These are phyloP conservation scores for Penaeus vannamei DNA, from an alignment of 1,140 invertebrate genomes.

Conservation along the genomic window DNA sequence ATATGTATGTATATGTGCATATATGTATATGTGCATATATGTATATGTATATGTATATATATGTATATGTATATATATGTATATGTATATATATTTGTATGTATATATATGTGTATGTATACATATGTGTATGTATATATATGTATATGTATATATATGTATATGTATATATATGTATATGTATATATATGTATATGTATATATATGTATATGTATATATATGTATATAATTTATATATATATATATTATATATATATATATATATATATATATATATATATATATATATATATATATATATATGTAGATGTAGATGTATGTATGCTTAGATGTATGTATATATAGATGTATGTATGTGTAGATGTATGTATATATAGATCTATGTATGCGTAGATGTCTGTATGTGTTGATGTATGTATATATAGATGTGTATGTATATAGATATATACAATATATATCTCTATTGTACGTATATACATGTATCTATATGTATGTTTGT, in stretches of 20 bases:
- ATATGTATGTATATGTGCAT: not conserved
- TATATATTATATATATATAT: constrained; percentile 3
- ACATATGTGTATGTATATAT: not conserved
- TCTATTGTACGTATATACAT: constrained; percentile 16
- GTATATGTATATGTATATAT: too few species aligned
- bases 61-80: too few species aligned
- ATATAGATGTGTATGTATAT: constrained; percentile 5
- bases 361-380: not conserved
- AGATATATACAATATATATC: too few species aligned
- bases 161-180: not conserved
- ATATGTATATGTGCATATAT: not conserved
- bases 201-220: not conserved
- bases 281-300: too few species aligned
- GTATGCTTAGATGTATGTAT: not conserved
- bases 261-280: not conserved
- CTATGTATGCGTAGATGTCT: not conserved
- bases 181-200: not conserved
- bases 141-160: too few species aligned
- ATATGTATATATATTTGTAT: not conserved
- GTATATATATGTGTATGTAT: not conserved
- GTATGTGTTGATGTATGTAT: not conserved
- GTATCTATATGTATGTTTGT: constrained; percentile 2
- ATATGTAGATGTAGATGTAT: not conserved
- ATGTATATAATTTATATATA: not conserved
- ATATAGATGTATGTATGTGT: too few species aligned